Evolutionary conservation across 2,888 invertebrate species (phyloP), one percentile per base, ranked within the genome.

Genomic region (Lasiommata megera): DNA sequence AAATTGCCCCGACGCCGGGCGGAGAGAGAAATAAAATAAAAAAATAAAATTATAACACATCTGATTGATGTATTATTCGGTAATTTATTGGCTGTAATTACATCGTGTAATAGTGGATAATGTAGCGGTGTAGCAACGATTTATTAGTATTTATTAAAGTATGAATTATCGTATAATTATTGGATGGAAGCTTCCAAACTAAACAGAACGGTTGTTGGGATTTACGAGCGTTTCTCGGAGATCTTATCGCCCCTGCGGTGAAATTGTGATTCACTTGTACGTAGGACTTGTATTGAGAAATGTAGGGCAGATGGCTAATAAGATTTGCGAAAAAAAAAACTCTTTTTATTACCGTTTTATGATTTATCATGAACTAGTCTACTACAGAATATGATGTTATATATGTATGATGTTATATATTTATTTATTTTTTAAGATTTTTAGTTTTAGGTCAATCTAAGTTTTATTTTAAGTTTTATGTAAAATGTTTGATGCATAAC

Each of bases 1-100:
- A 89, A 89, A 89, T 89, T 87, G 89, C 87, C 87, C 82, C 74
- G 82, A 72, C 73, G 16, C 11, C 77, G 78, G 77, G 80, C 80
- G 80, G 76, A 81, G 80, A 66, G 64, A 62, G 81, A 80, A 75
- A 77, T 12, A n/a, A 12, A 6, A 16, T 16, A 12, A 14, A 29
- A 44, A 14, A 44, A 79, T 84, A 80, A 88, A 89, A 88, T 89
- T 89, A 88, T 90, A 89, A 90, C 88, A 89, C 88, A 83, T 89
- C 89, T 89, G 89, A 90, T 90, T 89, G 89, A 90, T 89, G 89
- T 88, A 89, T 88, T 89, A 90, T 90, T 89, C 86, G 86, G 82
- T 88, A 89, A 90, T 89, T 90, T 90, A 90, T 90, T 83, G 88
- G 77, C 68, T 80, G 82, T 90, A 90, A 90, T 90, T 88, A 90